phyloP scores from a whole-genome alignment of 2,888 invertebrate species.

The Cephus runcator region DNA sequence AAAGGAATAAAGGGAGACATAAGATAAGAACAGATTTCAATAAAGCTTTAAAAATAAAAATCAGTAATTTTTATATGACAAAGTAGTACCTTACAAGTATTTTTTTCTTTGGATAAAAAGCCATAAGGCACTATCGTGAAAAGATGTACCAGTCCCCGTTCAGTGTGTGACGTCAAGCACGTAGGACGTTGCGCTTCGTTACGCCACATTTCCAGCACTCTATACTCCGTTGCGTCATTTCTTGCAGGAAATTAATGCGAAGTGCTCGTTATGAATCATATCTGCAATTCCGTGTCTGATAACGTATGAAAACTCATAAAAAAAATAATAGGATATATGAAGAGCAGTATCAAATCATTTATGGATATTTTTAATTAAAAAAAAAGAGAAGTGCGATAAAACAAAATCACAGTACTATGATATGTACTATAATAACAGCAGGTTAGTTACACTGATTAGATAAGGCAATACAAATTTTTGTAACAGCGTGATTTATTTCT shows the following conservation, averaged over 20 bases:
- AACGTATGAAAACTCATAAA: not conserved
- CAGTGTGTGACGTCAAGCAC: not conserved
- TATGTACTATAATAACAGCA: not conserved
- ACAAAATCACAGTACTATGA: not conserved
- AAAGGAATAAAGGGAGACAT: not conserved
- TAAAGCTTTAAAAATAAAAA: not conserved
- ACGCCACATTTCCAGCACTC: not conserved
- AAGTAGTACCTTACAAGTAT: not conserved
- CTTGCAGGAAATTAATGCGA: not conserved
- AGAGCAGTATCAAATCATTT: not conserved
- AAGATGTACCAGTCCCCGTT: not conserved
- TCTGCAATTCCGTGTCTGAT: not conserved
- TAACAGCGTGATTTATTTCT: not conserved
- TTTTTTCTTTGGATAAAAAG: not conserved
- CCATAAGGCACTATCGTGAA: not conserved
- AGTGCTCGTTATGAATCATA: not conserved
- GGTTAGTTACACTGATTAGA: not conserved
- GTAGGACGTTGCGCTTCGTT: not conserved
- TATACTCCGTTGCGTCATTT: not conserved
- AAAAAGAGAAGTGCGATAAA: not conserved
- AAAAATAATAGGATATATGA: not conserved
- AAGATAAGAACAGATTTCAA: not conserved
- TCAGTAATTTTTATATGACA: not conserved
- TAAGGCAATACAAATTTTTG: not conserved
- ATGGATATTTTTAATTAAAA: not conserved